Evolutionary conservation across 2,113 vertebrate species (phyloP).

Genomic region (Bombycilla garrulus): DNA sequence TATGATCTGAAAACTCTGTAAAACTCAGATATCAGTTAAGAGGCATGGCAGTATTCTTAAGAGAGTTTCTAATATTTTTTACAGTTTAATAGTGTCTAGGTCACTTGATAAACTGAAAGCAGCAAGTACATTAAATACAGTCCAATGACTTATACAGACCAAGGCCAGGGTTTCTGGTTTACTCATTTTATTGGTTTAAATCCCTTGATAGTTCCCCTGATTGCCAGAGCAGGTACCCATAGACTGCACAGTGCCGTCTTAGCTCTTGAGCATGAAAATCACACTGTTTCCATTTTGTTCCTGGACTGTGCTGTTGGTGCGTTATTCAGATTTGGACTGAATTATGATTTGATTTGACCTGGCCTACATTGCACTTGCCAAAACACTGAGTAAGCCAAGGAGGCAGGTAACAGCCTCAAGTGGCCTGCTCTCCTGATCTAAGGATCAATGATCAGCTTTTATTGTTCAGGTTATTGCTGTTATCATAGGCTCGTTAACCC

Average conservation of each 20-base stretch:
- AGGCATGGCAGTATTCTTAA: conserved; percentile 4
- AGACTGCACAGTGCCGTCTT: background rate
- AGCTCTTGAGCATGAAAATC: background rate
- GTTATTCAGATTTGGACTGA: background rate
- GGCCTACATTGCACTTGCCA: background rate
- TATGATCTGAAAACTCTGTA: background rate
- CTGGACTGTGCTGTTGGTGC: background rate
- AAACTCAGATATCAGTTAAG: conserved; percentile 16
- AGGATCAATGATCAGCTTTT: background rate
- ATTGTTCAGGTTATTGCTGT: background rate
- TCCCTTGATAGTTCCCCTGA: background rate
- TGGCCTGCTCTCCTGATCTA: background rate
- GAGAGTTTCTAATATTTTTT: conserved; percentile 20
- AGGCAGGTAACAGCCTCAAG: background rate
- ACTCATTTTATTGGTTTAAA: conserved; percentile 33
- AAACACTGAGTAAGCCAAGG: background rate
- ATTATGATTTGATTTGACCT: background rate
- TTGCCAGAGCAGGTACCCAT: background rate
- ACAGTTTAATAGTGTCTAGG: conserved; percentile 20
- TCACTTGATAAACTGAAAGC: conserved; percentile 61
- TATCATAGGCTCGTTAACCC: background rate
- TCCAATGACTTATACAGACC: conserved; percentile 8
- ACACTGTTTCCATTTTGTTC: background rate
- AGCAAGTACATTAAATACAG: conserved; percentile 38
- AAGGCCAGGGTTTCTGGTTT: conserved; percentile 10